A percentile compares a stretch with the other conserved stretches of the same genome.
These are phyloP conservation scores for Metridium senile DNA, from an alignment of 92 coral and sea anemone genomes.

Conservation along the genomic window DNA sequence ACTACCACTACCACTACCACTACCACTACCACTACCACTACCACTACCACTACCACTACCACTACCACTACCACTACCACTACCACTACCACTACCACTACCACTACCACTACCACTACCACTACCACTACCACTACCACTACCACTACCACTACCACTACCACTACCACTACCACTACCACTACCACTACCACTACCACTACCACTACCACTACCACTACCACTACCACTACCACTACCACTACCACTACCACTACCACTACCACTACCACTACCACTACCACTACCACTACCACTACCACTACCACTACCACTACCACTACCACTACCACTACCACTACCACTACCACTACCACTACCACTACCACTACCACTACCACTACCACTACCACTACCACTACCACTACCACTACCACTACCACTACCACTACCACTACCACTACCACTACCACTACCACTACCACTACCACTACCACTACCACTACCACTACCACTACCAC, in stretches of 20 bases:
- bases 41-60: background rate
- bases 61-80: background rate
- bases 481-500: background rate
- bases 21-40: background rate
- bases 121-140: background rate
- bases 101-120: background rate
- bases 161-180: background rate
- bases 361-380: background rate
- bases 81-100: background rate
- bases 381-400: background rate
- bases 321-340: background rate
- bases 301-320: background rate
- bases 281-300: background rate
- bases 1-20: background rate
- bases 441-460: background rate
- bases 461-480: background rate
- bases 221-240: background rate
- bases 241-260: background rate
- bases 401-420: background rate
- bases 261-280: background rate
- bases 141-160: background rate
- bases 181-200: background rate
- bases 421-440: background rate
- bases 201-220: background rate
- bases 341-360: background rate